Base-by-base conservation (phyloP, 2,797 vertebrate genomes). In the Arctocebus calabarensis region DNA sequence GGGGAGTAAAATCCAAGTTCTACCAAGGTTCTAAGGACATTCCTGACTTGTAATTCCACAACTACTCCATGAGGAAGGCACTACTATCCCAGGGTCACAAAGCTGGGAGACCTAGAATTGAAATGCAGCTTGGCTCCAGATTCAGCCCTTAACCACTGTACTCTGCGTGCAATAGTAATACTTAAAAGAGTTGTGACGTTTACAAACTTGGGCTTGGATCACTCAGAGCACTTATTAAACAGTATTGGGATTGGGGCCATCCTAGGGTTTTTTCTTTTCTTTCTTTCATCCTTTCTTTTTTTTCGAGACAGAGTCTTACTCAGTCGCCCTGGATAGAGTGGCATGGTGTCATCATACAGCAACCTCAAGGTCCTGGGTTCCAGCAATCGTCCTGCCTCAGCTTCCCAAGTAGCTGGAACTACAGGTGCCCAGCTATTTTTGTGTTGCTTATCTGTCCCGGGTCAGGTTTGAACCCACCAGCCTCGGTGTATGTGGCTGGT, bases 261-360 rank as follows among this genome's bases (percentile, higher is more conserved):
- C 32, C 40, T 91, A 85, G 34, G 84, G 43, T 70, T 95, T 94
- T 91, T 14, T 52, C 13, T 52, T 52, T 52, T 91, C 2, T 48
- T 13, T 48, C 2, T 48, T 48, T 48, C 48, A 16, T 52, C 14
- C 3, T 2, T 48, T 48, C 2, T 13, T 48, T 48, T 48, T 12
- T 48, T 2, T 48, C 2, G 48, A 13, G 45, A 12, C 45, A 48
- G 45, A 45, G 45, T 48, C 48, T 48, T 48, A 11, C 45, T 48
- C 45, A 11, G 45, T 48, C 7, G 45, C 45, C 45, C 45, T 48
- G 45, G 45, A 48, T 48, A 48, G 45, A 48, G 45, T 48, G 45
- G 45, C 45, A 11, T 48, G 45, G 45, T 48, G 45, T 48, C 45
- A 48, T 48, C 45, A 48, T 48, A 48, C 45, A 48, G 45, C 45